Evolutionary conservation across 1,140 invertebrate genomes (phyloP), one percentile per base, ranked within the genome.

Genomic region (Heliconius himera): DNA sequence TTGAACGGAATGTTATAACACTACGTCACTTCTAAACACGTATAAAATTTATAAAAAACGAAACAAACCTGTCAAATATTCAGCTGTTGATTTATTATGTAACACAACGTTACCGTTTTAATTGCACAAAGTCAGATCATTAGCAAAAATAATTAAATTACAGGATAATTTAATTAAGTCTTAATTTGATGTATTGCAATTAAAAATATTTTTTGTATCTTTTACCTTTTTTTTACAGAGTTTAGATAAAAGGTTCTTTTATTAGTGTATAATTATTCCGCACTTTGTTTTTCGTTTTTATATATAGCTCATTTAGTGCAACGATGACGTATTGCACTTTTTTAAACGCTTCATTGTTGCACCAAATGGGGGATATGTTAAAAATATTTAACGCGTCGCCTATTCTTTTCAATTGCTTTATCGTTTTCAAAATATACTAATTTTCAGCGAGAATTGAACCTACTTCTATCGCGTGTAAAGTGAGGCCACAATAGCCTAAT

Each of bases 131-230:
- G 60, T 66, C 60, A 29, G 60, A 16, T 66, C 60, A 66, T 66
- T 66, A 66, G 11, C 60, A 66, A 66, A 29, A 26, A 66, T 66
- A 66, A 66, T 66, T 16, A 66, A 66, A 66, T 66, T 66, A 66
- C 60, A 66, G 26, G 26, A 29, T 66, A 29, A 66, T 66, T 66
- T 66, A 66, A 66, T 66, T 66, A 66, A 26, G 26, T 6, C 60
- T 66, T 8, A 66, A 26, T 66, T 29, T 26, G 3, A 66, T 66
- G 22, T 66, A 66, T 66, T 66, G 60, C 9, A 66, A 26, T 16
- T 66, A 29, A 26, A 29, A 26, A 66, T 66, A 16, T 56, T 56
- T 56, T 8, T 1, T 66, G 22, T 66, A 13, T 2, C 0, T 22
- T 56, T 26, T 8, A 9, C 3, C 0, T 22, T 22, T 22, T 56